A percentile compares a stretch with the other conserved stretches of the same genome.
Conservation (phyloP, 2,113 vertebrate genomes). For the Cacatua alba region DNA sequence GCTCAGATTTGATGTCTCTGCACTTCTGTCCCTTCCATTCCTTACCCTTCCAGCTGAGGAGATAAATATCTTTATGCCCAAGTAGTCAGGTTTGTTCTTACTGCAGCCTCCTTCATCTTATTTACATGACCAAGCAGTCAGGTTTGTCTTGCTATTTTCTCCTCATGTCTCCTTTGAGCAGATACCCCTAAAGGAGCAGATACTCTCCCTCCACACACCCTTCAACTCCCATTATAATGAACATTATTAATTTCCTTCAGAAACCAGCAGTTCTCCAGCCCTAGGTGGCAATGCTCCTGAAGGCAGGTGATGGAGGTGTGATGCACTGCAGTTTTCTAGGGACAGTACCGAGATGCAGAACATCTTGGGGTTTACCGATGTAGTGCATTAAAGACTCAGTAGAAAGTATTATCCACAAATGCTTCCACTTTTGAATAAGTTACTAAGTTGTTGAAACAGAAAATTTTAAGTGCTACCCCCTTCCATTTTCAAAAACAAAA, state of each 20-base stretch:
- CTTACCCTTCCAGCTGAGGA: background rate
- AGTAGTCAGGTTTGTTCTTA: background rate
- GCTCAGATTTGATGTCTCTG: background rate
- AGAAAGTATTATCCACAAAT: background rate
- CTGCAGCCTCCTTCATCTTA: background rate
- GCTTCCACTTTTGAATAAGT: background rate
- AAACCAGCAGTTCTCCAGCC: background rate
- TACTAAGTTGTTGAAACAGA: background rate
- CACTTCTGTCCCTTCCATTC: background rate
- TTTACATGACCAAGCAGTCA: background rate
- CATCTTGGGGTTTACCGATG: background rate
- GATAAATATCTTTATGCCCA: background rate
- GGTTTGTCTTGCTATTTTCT: rapidly evolving
- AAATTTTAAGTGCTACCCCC: background rate
- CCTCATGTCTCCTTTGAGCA: background rate
- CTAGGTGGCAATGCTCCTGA: background rate
- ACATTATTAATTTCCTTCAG: background rate
- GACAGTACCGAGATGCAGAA: rapidly evolving
- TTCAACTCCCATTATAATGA: background rate
- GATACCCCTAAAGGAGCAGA: background rate
- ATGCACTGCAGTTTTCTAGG: background rate
- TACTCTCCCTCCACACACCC: background rate
- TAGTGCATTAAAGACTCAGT: background rate
- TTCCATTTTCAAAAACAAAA: background rate
- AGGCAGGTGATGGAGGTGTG: background rate